Conservation (phyloP, 2,888 invertebrate genomes). For the Cataglyphis altisquamis region DNA sequence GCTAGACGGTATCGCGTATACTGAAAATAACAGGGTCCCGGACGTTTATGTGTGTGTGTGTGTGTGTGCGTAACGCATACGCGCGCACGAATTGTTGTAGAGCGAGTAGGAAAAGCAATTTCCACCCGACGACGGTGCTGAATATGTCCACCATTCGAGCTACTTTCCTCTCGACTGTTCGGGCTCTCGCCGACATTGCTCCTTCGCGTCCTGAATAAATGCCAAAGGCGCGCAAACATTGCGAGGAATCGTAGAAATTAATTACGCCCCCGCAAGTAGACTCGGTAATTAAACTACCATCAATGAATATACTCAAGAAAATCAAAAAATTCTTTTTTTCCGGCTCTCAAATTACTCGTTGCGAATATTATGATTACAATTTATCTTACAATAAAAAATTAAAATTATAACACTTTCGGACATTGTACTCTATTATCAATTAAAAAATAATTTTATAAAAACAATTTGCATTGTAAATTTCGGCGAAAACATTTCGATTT, state of each 20-base stretch:
- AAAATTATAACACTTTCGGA: not conserved
- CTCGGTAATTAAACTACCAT: conserved; percentile 34
- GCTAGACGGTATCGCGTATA: conserved; percentile 39
- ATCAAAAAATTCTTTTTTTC: not conserved
- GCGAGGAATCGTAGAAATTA: conserved; percentile 35
- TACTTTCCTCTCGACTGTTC: conserved; percentile 50
- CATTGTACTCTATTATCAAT: conserved; percentile 1
- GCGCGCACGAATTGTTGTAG: conserved; percentile 54
- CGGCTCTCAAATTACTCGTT: conserved; percentile 12
- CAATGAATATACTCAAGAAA: conserved; percentile 16
- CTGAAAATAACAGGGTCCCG: conserved; percentile 37
- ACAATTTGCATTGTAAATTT: conserved; percentile 4
- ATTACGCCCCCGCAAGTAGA: conserved; percentile 20
- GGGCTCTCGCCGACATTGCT: not conserved
- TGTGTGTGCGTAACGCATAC: conserved; percentile 34
- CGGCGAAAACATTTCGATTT: not conserved
- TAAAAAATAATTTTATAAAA: conserved; percentile 37
- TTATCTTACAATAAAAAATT: not conserved
- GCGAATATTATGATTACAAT: conserved; percentile 38
- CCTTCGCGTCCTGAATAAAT: conserved; percentile 33
- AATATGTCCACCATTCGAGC: conserved; percentile 53
- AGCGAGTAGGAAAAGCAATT: conserved; percentile 61
- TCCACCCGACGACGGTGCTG: conserved; percentile 48
- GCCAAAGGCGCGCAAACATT: conserved; percentile 36
- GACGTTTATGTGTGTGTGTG: conserved; percentile 2